Conservation (phyloP, 2,797 vertebrate species). For the Labeo calbasu region DNA sequence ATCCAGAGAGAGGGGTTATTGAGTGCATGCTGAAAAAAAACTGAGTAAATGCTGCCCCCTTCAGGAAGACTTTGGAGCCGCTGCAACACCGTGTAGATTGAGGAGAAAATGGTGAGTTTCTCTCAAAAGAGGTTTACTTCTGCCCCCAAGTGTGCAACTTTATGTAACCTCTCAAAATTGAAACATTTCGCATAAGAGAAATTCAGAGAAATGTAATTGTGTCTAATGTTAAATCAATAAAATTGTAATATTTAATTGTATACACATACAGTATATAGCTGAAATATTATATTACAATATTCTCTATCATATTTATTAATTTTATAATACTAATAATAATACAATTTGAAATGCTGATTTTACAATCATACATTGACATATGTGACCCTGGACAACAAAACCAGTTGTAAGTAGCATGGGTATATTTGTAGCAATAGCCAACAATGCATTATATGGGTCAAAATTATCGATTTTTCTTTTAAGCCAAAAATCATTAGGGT, state of each 20-base stretch:
- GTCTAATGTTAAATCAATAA: neutral
- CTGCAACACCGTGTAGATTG: no score
- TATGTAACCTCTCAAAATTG: conserved; percentile 90
- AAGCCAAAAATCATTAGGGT: no score
- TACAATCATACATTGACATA: neutral
- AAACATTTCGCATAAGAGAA: neutral
- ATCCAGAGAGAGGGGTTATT: conserved; percentile 54
- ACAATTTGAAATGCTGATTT: neutral
- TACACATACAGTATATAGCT: neutral
- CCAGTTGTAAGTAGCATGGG: no score
- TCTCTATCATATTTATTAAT: neutral
- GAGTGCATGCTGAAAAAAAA: conserved; percentile 43
- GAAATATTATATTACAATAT: neutral
- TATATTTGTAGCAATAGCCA: no score
- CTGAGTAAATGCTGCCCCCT: conserved; percentile 42
- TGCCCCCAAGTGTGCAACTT: conserved; percentile 89
- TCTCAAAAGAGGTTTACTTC: conserved; percentile 51
- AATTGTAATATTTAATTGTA: no score
- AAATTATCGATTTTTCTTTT: no score
- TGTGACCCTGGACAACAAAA: no score
- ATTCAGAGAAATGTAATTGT: neutral
- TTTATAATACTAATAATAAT: neutral
- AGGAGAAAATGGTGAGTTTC: neutral
- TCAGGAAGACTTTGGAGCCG: neutral
- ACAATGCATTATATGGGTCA: no score